Percentiles rank a stretch among this genome's conserved stretches.
Conservation (phyloP, 2,888 invertebrate species). For the Apomyelois bistriatella region DNA sequence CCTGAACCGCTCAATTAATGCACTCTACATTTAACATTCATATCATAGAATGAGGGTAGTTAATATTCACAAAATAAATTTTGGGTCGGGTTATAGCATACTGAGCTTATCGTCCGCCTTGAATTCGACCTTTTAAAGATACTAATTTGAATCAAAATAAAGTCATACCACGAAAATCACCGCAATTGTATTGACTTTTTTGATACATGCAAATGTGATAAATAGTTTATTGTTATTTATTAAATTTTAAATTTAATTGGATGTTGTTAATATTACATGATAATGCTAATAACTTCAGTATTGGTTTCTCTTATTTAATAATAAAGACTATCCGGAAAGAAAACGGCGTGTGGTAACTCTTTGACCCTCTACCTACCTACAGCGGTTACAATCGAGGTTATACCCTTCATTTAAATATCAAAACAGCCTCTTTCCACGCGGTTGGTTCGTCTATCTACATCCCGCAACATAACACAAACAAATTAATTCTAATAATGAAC, state of each 20-base stretch:
- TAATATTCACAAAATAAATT: constrained; percentile 30
- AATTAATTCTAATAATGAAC: constrained; percentile 79
- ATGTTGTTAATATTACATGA: too few relatives aligned
- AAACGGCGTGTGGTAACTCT: not conserved
- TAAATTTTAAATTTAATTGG: too few relatives aligned
- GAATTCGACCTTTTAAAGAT: not conserved
- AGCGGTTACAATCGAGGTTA: constrained; percentile 63
- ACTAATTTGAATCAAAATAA: not conserved
- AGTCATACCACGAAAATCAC: too few relatives aligned
- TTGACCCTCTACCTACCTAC: constrained; percentile 37
- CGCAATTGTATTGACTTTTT: too few relatives aligned
- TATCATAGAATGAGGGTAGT: constrained; percentile 18
- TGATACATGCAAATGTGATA: too few relatives aligned
- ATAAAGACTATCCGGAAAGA: not conserved
- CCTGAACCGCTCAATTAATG: not conserved
- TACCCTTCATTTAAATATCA: constrained; percentile 76
- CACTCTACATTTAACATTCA: constrained; percentile 10
- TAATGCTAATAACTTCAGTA: too few relatives aligned
- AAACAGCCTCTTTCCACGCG: constrained; percentile 67
- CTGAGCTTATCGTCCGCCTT: not conserved
- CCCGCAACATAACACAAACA: constrained; percentile 76
- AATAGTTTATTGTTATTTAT: too few relatives aligned
- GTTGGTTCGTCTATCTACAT: constrained; percentile 49
- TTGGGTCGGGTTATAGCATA: constrained; percentile 9
- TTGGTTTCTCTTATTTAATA: not conserved